These are phyloP conservation scores for Spodoptera picta DNA, from an alignment of 2,888 invertebrate genomes.

Conservation along the genomic window DNA sequence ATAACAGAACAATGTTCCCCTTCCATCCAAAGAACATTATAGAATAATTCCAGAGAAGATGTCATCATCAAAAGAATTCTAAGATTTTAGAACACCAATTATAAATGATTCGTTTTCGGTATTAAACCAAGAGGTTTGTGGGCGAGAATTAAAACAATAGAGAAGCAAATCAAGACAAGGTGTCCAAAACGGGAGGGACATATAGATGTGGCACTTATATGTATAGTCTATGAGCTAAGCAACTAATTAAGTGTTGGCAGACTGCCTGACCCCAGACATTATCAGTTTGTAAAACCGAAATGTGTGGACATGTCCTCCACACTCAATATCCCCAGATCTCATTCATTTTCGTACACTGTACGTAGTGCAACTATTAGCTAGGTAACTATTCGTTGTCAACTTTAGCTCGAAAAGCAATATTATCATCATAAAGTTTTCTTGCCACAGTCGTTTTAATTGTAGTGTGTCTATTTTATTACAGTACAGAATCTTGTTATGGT, in stretches of 20 bases:
- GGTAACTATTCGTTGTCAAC: not conserved
- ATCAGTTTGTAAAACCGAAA: constrained; percentile 24
- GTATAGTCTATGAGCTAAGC: constrained; percentile 50
- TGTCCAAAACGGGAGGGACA: constrained; percentile 43
- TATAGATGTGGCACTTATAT: constrained; percentile 39
- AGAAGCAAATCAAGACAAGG: constrained; percentile 46
- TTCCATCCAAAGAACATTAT: constrained; percentile 8
- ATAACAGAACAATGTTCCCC: not conserved
- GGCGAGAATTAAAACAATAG: constrained; percentile 58
- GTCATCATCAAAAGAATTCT: constrained; percentile 41
- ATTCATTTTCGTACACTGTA: not conserved
- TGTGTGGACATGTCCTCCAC: constrained; percentile 23
- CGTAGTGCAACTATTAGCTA: not conserved
- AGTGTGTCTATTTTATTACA: too few species aligned
- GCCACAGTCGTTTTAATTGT: too few species aligned
- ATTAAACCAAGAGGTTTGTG: constrained; percentile 46
- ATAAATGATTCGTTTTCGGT: constrained; percentile 52
- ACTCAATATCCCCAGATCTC: constrained; percentile 23
- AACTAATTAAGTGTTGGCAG: constrained; percentile 49
- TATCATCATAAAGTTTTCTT: not conserved
- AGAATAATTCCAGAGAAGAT: constrained; percentile 26
- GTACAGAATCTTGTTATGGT: too few species aligned
- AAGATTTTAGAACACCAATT: constrained; percentile 52
- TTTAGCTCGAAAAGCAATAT: not conserved
- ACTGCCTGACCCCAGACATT: constrained; percentile 60